phyloP scores from a whole-genome alignment of 1,140 invertebrate genomes.

The Panagrolaimus sp. region DNA sequence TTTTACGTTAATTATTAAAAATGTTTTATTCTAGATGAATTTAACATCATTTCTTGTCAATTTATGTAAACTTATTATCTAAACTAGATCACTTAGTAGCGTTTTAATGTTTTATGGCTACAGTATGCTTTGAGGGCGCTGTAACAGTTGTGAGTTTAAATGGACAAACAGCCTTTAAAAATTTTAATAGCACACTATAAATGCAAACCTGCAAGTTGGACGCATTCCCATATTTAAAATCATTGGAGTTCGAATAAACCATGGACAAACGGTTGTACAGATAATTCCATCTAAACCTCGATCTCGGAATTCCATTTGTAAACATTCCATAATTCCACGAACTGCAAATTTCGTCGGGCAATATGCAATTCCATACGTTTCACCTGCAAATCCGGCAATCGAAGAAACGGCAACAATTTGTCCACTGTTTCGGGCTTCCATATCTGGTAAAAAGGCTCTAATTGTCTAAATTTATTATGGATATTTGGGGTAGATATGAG shows the following conservation, averaged over 20 bases:
- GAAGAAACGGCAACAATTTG: constrained; percentile 57
- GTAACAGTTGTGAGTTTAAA: no score
- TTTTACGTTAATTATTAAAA: no score
- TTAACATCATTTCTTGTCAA: no score
- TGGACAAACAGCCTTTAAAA: no score
- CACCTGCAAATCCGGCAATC: constrained; percentile 55
- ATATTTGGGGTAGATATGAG: no score
- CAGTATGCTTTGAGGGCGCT: no score
- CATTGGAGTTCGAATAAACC: constrained; percentile 57
- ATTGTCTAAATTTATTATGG: constrained; percentile 54
- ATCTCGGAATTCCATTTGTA: constrained; percentile 56
- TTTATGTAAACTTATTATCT: no score
- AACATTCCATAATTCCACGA: constrained; percentile 58
- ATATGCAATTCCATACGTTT: constrained; percentile 57
- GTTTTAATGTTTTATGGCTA: no score
- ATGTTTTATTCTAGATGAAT: no score
- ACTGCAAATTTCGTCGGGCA: constrained; percentile 59
- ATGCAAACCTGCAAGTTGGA: constrained; percentile 56
- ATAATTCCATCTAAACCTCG: constrained; percentile 49
- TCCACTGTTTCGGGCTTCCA: constrained; percentile 49
- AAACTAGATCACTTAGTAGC: no score
- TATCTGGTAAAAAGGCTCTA: constrained; percentile 50
- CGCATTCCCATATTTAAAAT: constrained; percentile 53
- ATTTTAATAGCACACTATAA: no score
- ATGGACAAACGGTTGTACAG: constrained; percentile 55